Conservation (phyloP, 2,113 vertebrate genomes). For the Opisthocomus hoazin region DNA sequence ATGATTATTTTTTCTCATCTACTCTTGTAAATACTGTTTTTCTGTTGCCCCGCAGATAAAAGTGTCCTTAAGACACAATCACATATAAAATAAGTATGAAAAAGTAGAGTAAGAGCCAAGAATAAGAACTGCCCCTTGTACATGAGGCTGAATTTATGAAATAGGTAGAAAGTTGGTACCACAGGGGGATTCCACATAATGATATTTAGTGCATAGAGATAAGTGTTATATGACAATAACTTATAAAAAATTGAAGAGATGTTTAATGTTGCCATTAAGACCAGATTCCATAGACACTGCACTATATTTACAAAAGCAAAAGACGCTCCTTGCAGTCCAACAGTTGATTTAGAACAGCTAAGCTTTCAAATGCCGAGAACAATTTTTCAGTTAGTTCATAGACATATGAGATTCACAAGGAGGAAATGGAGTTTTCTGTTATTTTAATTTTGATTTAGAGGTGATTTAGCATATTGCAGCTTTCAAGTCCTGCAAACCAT, state of each 20-base stretch:
- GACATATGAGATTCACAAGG: background rate
- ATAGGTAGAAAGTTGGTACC: background rate
- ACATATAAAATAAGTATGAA: background rate
- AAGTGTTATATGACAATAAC: background rate
- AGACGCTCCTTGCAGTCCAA: background rate
- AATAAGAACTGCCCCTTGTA: background rate
- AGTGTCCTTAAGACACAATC: background rate
- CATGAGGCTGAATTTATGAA: background rate
- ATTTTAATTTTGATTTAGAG: conserved; percentile 54
- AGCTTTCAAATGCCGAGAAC: background rate
- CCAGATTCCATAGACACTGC: background rate
- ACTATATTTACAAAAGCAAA: background rate
- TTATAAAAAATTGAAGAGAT: background rate
- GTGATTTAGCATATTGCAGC: conserved; percentile 26
- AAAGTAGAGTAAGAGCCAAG: background rate
- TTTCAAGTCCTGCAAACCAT: conserved; percentile 3
- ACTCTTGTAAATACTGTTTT: background rate
- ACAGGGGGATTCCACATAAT: background rate
- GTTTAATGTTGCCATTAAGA: background rate
- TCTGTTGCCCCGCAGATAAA: background rate
- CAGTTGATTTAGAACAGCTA: background rate
- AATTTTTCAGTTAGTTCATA: background rate
- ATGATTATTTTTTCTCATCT: background rate
- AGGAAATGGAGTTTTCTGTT: conserved; percentile 29
- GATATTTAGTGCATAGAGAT: background rate